Evolutionary conservation across 1,140 invertebrate species (phyloP).

Genomic region (Asobara japonica): DNA sequence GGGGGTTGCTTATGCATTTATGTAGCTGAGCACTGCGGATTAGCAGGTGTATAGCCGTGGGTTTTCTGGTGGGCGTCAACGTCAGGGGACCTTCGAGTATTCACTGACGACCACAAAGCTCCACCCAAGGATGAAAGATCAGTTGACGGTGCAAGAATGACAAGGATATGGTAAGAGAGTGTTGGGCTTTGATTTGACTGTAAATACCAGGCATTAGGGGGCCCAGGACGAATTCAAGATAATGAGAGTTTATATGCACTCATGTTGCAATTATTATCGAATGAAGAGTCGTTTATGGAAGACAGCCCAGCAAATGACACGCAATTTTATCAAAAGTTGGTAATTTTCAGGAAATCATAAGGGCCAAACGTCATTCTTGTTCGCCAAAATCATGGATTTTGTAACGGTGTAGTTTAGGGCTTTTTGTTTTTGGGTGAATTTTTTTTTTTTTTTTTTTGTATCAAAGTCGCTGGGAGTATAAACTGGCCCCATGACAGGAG

Average conservation of each 20-base stretch:
- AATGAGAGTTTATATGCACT: conserved; percentile 51
- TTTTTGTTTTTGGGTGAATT: conserved; percentile 4
- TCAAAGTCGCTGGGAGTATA: neutral
- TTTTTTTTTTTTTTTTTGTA: neutral
- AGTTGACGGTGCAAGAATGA: neutral
- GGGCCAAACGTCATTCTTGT: conserved; percentile 21
- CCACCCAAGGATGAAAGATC: neutral
- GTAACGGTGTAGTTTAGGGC: conserved; percentile 6
- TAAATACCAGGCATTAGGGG: conserved; percentile 46
- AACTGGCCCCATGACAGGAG: neutral
- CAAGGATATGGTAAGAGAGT: neutral
- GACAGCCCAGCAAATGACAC: conserved; percentile 49
- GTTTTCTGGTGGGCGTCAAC: conserved; percentile 5
- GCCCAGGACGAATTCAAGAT: conserved; percentile 34
- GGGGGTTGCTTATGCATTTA: neutral
- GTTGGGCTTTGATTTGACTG: neutral
- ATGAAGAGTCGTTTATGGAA: conserved; percentile 57
- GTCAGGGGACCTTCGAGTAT: neutral
- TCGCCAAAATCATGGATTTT: conserved; percentile 1
- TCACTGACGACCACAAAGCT: neutral
- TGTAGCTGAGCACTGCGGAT: neutral
- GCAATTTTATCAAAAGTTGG: conserved; percentile 45
- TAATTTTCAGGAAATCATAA: conserved; percentile 22
- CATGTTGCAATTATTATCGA: conserved; percentile 59
- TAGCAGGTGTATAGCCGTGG: neutral